Base-by-base conservation (phyloP, 2,888 invertebrate genomes). In the Glaucopsyche alexis region DNA sequence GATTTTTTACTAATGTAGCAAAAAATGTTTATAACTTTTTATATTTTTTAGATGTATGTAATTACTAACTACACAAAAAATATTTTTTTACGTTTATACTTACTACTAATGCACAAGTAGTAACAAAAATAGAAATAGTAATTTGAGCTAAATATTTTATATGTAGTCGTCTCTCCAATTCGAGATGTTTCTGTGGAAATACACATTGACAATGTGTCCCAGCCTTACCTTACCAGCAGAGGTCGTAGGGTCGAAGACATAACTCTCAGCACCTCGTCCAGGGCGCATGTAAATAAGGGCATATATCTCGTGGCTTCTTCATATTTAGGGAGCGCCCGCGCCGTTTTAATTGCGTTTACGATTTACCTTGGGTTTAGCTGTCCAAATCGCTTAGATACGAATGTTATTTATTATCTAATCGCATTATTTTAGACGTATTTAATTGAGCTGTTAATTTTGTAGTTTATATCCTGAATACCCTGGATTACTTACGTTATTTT, bases 271-370 rank as follows among this genome's bases (percentile, higher is more conserved):
- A 82, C 85, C 83, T 85, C 81, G 76, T 79, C 80, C 80, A 80
- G 75, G 72, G 79, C 78, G 84, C 83, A 87, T 87, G 84, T 85
- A 88, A 88, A 87, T 87, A 84, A 86, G 85, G 84, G 83, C 81
- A 85, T 88, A 86, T 86, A 85, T 87, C 86, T 60, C 66, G 74
- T 71, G 49, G 76, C 79, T 76, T 76, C 79, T 76, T 78, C 79
- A 75, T 76, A 77, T 74, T 72, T 65, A 52, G 60, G 66, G 66
- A 52, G 71, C 71, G 71, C 45, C 47, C 40, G 47, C 52, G 50
- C 38, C 38, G 52, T 71, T 71, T 29, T 71, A 71, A 71, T 71
- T 71, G 60, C 42, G 13, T 64, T 45, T 42, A 0, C 60, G 29
- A 60, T 71, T 71, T 71, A 69, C 45, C 49, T 7, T 67, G 19